A percentile compares a stretch with the other conserved stretches of the same genome.
Conservation (phyloP, 1,140 invertebrate species). For the Drosophila grimshawi region DNA sequence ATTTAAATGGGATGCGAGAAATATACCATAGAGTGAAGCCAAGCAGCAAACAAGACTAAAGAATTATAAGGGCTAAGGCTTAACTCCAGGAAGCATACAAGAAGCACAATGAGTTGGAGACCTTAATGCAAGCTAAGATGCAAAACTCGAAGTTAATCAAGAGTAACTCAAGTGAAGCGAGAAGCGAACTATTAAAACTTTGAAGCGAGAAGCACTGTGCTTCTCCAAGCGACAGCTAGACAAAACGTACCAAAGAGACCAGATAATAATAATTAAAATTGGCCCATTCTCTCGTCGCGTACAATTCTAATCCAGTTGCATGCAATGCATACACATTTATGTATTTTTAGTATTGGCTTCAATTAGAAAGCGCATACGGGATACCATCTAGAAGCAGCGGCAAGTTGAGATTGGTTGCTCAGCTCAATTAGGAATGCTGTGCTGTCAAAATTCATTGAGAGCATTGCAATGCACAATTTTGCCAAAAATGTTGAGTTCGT, state of each 20-base stretch:
- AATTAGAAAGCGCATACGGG: neutral
- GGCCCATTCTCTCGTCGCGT: neutral
- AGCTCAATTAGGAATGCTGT: neutral
- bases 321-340: neutral
- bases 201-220: no score
- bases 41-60: neutral
- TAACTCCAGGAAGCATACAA: neutral
- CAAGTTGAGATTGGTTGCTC: neutral
- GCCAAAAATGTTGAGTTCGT: neutral
- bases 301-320: no score
- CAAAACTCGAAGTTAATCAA: neutral
- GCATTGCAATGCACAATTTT: neutral
- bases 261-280: neutral
- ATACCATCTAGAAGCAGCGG: neutral
- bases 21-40: neutral
- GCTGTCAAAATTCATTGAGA: conserved; percentile 1
- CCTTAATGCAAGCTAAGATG: neutral
- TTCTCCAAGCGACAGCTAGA: neutral
- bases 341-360: neutral
- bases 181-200: neutral
- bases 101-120: neutral
- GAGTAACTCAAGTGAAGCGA: neutral
- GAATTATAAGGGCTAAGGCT: no score
- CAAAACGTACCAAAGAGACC: neutral
- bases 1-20: neutral